These are phyloP conservation scores for Homarus americanus DNA, from an alignment of 1,140 invertebrate species.

Conservation along the genomic window DNA sequence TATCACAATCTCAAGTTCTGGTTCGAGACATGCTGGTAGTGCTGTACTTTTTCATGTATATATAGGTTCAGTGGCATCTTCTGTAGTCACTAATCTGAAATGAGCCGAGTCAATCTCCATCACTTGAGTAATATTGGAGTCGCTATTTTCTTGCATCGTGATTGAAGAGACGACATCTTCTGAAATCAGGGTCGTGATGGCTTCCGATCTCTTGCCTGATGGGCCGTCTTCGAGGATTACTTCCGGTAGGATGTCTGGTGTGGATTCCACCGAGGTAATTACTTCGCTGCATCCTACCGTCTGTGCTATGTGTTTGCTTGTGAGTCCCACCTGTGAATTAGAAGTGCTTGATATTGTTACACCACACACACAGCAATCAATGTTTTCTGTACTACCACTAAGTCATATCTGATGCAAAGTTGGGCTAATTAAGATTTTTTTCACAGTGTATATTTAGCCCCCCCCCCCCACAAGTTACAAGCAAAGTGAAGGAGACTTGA, in stretches of 20 bases:
- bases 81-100: slow-evolving; percentile 8
- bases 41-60: too few relatives aligned
- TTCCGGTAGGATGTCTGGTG: neutral
- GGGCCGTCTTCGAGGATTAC: slow-evolving; percentile 20
- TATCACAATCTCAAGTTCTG: too few relatives aligned
- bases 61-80: neutral
- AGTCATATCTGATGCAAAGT: too few relatives aligned
- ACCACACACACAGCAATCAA: too few relatives aligned
- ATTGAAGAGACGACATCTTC: neutral
- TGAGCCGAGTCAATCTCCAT: slow-evolving; percentile 25
- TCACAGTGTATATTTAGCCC: too few relatives aligned
- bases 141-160: neutral
- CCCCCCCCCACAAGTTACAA: too few relatives aligned
- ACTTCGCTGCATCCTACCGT: neutral
- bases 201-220: neutral
- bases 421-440: too few relatives aligned
- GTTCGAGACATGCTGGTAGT: too few relatives aligned
- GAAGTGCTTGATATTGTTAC: too few relatives aligned
- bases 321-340: slow-evolving; percentile 10
- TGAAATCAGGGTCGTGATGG: neutral
- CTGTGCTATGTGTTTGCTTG: neutral
- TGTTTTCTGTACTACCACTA: too few relatives aligned
- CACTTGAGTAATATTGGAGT: slow-evolving; percentile 11
- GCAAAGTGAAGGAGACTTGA: too few relatives aligned
- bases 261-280: neutral